These are phyloP conservation scores for Chloroceryle aenea DNA, from an alignment of 2,113 vertebrate genomes.

Conservation along the genomic window DNA sequence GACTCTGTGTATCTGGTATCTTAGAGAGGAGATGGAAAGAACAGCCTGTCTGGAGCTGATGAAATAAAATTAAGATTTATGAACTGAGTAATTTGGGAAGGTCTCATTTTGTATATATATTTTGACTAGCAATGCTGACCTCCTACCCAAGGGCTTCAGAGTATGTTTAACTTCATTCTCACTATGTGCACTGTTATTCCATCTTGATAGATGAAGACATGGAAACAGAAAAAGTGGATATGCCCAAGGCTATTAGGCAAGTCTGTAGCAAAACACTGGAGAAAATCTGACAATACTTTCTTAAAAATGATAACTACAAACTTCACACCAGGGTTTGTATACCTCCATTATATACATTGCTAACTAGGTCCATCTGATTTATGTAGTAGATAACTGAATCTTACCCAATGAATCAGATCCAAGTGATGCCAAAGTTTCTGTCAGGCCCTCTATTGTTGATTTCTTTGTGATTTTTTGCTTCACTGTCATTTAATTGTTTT, in stretches of 20 bases:
- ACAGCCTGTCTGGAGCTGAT: neutral
- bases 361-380: neutral
- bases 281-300: neutral
- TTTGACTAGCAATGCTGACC: conserved; percentile 49
- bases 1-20: neutral
- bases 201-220: neutral
- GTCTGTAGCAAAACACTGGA: neutral
- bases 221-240: neutral
- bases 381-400: neutral
- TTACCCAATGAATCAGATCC: neutral
- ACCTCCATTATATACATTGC: neutral
- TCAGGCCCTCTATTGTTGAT: neutral
- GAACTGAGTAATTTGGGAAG: conserved; percentile 12
- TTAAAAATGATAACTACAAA: neutral
- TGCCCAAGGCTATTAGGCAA: neutral
- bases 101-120: conserved; percentile 40
- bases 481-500: neutral
- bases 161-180: neutral
- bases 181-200: neutral
- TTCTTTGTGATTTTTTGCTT: neutral
- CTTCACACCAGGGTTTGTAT: neutral
- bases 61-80: conserved; percentile 37
- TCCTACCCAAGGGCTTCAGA: neutral
- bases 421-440: neutral
- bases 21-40: neutral